Conservation (phyloP, 2,113 vertebrate genomes). For the Natator depressus region DNA sequence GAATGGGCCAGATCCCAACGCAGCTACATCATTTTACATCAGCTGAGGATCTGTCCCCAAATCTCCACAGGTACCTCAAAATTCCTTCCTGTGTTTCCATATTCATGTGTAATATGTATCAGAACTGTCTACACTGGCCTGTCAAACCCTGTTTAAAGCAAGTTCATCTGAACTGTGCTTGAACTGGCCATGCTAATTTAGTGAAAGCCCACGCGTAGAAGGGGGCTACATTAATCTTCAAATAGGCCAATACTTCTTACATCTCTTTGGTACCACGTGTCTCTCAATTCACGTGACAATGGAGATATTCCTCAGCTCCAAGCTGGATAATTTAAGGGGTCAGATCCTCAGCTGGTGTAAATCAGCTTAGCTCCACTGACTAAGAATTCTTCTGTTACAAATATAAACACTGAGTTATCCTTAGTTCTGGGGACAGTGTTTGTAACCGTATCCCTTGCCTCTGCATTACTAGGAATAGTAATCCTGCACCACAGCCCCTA, state of each 20-base stretch:
- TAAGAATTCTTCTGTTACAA: not conserved
- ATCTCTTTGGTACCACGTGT: not conserved
- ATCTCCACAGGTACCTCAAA: not conserved
- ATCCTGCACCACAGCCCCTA: rapidly evolving
- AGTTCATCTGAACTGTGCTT: not conserved
- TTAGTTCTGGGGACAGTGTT: not conserved
- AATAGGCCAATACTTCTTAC: not conserved
- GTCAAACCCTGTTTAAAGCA: not conserved
- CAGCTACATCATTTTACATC: not conserved
- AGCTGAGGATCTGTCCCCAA: not conserved
- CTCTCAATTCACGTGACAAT: not conserved
- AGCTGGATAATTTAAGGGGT: not conserved
- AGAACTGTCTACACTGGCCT: not conserved
- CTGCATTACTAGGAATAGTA: not conserved
- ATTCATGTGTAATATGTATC: not conserved
- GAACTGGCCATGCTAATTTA: not conserved
- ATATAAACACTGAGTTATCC: not conserved
- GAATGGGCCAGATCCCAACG: not conserved
- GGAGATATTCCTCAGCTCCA: not conserved
- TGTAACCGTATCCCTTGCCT: not conserved
- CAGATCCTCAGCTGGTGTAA: not conserved
- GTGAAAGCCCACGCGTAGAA: not conserved
- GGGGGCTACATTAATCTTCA: not conserved
- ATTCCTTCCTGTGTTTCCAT: not conserved
- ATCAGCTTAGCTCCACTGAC: not conserved